Conservation (phyloP, 2,888 invertebrate species). For the Biston stratarius region DNA sequence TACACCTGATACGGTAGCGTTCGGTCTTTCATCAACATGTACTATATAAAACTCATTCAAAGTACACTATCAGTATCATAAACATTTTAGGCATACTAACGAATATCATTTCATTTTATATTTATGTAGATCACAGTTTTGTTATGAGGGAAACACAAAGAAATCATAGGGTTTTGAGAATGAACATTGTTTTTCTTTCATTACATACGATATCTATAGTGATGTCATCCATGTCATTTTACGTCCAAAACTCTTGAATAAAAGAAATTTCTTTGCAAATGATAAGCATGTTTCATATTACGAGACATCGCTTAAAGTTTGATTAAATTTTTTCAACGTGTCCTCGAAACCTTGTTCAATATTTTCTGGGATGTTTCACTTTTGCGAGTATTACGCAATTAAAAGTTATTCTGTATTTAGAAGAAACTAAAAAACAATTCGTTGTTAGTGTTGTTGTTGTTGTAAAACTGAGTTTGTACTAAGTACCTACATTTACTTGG, state of each 20-base stretch:
- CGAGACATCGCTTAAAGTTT: conserved; percentile 7
- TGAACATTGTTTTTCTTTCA: neutral
- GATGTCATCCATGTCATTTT: conserved; percentile 1
- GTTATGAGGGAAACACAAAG: too few relatives aligned
- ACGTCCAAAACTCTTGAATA: conserved; percentile 5
- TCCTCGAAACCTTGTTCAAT: conserved; percentile 1
- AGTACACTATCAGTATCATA: too few relatives aligned
- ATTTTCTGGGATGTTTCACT: neutral
- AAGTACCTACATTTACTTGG: too few relatives aligned
- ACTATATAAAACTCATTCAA: too few relatives aligned
- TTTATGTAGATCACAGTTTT: too few relatives aligned
- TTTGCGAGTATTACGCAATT: conserved; percentile 9
- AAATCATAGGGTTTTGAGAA: neutral
- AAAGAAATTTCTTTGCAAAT: conserved; percentile 18
- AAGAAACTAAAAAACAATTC: too few relatives aligned
- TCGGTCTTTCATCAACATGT: too few relatives aligned
- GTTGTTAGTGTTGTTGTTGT: too few relatives aligned
- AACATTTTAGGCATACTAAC: too few relatives aligned
- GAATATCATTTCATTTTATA: too few relatives aligned
- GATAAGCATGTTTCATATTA: conserved; percentile 12
- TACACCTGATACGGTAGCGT: too few relatives aligned
- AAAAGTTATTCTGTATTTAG: neutral
- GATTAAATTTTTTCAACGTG: conserved; percentile 17
- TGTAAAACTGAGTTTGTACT: too few relatives aligned
- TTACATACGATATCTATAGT: neutral